phyloP scores from a whole-genome alignment of 2,888 invertebrate genomes.

The Morpho helenor region DNA sequence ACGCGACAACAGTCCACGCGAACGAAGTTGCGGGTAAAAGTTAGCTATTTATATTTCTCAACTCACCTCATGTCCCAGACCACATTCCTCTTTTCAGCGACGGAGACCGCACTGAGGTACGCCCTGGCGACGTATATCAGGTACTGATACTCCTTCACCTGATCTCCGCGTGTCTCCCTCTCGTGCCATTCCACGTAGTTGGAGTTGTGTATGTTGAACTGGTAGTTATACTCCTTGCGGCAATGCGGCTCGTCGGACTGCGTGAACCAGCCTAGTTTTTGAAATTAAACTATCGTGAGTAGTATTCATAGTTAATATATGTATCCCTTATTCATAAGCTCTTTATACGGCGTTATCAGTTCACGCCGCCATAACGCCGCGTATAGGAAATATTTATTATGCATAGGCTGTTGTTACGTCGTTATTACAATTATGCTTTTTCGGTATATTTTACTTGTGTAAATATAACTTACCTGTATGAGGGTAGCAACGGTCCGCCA shows the following conservation, averaged over 20 bases:
- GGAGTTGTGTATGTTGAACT: constrained; percentile 82
- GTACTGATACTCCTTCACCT: constrained; percentile 82
- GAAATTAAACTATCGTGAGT: too few relatives aligned
- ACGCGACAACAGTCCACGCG: too few relatives aligned
- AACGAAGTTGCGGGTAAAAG: too few relatives aligned
- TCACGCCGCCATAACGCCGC: too few relatives aligned
- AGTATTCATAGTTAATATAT: too few relatives aligned
- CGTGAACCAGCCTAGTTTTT: constrained; percentile 85
- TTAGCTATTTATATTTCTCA: too few relatives aligned
- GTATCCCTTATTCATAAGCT: too few relatives aligned
- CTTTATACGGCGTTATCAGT: too few relatives aligned
- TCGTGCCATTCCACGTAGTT: constrained; percentile 93
- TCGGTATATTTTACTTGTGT: too few relatives aligned
- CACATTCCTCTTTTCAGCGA: constrained; percentile 93
- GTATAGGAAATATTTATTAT: too few relatives aligned
- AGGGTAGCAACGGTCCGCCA: constrained; percentile 92
- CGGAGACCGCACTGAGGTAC: constrained; percentile 89
- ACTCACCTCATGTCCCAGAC: constrained; percentile 86
- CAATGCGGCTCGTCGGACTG: constrained; percentile 89
- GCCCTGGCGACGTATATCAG: constrained; percentile 89
- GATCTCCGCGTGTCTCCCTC: constrained; percentile 83
- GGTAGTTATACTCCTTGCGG: constrained; percentile 91
- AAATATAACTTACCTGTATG: constrained; percentile 83
- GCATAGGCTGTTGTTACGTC: too few relatives aligned
- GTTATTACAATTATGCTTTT: too few relatives aligned